A percentile compares a stretch with the other conserved stretches of the same genome.
phyloP scores from a whole-genome alignment of 2,888 invertebrate species.

The Ormyrus nitidulus region DNA sequence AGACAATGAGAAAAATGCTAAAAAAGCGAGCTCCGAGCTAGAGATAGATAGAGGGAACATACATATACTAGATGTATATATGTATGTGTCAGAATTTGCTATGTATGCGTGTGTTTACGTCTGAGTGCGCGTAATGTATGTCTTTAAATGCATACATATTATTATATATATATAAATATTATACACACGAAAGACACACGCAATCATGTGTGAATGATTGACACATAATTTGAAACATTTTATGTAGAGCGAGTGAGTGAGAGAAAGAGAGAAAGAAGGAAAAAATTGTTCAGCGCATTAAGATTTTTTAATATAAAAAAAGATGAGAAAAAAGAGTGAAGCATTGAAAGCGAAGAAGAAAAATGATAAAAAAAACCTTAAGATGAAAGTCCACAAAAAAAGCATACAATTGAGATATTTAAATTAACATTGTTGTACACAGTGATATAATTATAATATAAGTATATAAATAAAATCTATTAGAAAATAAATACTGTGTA shows the following conservation, averaged over 20 bases:
- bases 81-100: slow-evolving; percentile 60
- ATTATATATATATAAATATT: slow-evolving; percentile 49
- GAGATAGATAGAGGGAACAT: slow-evolving; percentile 39
- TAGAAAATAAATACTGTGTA: slow-evolving; percentile 69
- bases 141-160: slow-evolving; percentile 50
- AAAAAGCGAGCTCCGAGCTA: slow-evolving; percentile 12
- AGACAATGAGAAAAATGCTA: not conserved
- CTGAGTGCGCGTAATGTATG: slow-evolving; percentile 60
- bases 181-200: slow-evolving; percentile 64
- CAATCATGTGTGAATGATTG: slow-evolving; percentile 68
- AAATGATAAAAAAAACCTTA: slow-evolving; percentile 57
- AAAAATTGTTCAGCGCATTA: slow-evolving; percentile 72
- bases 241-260: slow-evolving; percentile 63
- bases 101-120: slow-evolving; percentile 59
- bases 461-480: slow-evolving; percentile 76
- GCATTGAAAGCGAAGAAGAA: slow-evolving; percentile 50
- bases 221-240: slow-evolving; percentile 68
- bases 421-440: slow-evolving; percentile 75
- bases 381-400: slow-evolving; percentile 71
- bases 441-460: slow-evolving; percentile 76
- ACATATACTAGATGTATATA: slow-evolving; percentile 52
- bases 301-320: slow-evolving; percentile 72
- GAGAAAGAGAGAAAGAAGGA: slow-evolving; percentile 52
- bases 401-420: slow-evolving; percentile 73
- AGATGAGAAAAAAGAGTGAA: slow-evolving; percentile 48